Evolutionary conservation across 2,888 invertebrate genomes (phyloP), one percentile per base, ranked within the genome.

Genomic region (Agriopis aurantiaria): DNA sequence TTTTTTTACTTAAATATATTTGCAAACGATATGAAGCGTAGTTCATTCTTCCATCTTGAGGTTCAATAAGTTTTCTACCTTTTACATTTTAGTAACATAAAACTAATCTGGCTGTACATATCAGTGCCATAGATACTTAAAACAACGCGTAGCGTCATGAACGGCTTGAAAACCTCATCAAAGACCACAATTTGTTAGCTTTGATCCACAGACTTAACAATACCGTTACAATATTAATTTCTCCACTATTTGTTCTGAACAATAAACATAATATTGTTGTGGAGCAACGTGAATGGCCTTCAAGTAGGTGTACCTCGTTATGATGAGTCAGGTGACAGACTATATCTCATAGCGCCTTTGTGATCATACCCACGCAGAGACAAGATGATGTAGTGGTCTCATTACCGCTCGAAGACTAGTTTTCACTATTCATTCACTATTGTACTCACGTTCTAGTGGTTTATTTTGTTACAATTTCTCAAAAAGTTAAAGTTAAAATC

Each of bases 351-450:
- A 58, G 53, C 63, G 11, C 53, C 65, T 69, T 71, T 73, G 68
- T 74, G 63, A 64, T 49, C 51, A 66, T 69, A 58, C 73, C 71
- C 67, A 74, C 73, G 33, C 10, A 48, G 14, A 62, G 65, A 55
- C 63, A 63, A 52, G 41, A 46, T 65, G 68, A 68, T 67, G 40
- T 43, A 67, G 48, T 14, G 62, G 8, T 55, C 53, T 63, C 66
- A 68, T 68, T 59, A 65, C 57, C 49, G 51, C 40, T 60, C n/a
- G 52, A 14, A 64, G 52, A 64, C 43, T 58, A 41, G 56, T 51
- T 62, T 65, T 48, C 64, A 58, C 64, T 71, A 56, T 61, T 61
- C 61, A 67, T 56, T 59, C 49, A 60, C 49, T 60, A 60, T 51
- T 60, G 49, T 60, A 23, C 11, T 60, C 60, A 33, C 40, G 6